Base-by-base conservation (phyloP, 2,113 vertebrate species). In the Passerina amoena region DNA sequence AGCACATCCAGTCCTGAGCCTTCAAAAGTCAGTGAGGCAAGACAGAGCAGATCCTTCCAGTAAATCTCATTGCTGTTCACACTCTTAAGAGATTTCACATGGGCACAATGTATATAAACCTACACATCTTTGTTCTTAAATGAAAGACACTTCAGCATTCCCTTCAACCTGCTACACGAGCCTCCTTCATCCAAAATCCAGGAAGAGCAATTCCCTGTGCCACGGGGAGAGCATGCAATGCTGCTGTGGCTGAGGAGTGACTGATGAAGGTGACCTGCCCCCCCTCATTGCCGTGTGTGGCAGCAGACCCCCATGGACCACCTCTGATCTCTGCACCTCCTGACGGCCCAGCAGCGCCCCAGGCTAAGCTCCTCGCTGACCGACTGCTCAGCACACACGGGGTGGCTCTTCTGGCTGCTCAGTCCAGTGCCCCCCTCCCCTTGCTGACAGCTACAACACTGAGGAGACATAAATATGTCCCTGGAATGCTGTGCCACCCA, bases 201-300 rank as follows among this genome's bases (percentile, higher is more conserved):
- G 19, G 14, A 33, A 6, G 61, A 86, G 53, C 11, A 37, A 27
- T 51, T 42, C 12, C 33, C 31, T 14, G 0, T 63, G 44, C 35
- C 64, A 84, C 2, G 1, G n/a, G 50, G 33, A 68, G 85, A 86
- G 51, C 0, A 1, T 0, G 1, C 50, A 61, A 5, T 0, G 3
- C 5, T 18, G 38, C 35, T 14, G 22, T 0, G 0, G 42, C 25
- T 3, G 37, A 71, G 45, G 7, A 31, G 57, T 2, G 2, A 56
- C 9, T 68, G 81, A 86, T 78, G 47, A 82, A 44, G 5, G 3
- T 92, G 86, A 88, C 77, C 76, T 92, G 82, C 76, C 56, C 38
- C 9, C 51, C 44, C 21, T 40, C 33, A n/a, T 59, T 1, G 19
- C 64, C 56, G 28, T 5, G 35, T 28, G 56, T 1, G 1, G 86